Percentiles rank a stretch among this genome's conserved stretches.
phyloP scores from a whole-genome alignment of 1,140 invertebrate genomes.

The Battus philenor region DNA sequence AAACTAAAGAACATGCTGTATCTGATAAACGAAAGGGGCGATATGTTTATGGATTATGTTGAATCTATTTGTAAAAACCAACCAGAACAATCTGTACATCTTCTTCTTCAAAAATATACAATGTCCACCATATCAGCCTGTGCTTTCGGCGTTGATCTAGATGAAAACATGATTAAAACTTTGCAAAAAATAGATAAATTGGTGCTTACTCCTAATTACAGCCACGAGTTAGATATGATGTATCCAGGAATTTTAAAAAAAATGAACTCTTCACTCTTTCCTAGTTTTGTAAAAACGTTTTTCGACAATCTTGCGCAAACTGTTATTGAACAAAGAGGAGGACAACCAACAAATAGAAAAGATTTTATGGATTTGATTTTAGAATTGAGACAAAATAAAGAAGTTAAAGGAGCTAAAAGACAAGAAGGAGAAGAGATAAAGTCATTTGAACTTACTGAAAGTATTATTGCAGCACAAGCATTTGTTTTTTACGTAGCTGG shows the following conservation, averaged over 20 bases:
- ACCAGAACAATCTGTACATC: conserved; percentile 51
- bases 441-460: conserved; percentile 31
- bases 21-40: conserved; percentile 42
- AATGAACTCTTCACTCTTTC: conserved; percentile 32
- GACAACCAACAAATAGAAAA: conserved; percentile 5
- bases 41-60: conserved; percentile 44
- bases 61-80: conserved; percentile 16
- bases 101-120: conserved; percentile 55
- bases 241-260: conserved; percentile 35
- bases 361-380: conserved; percentile 20
- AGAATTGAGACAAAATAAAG: conserved; percentile 8
- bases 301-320: conserved; percentile 28
- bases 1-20: conserved; percentile 78
- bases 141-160: conserved; percentile 77
- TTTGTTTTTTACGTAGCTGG: conserved; percentile 54
- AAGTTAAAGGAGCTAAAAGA: conserved; percentile 17
- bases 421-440: conserved; percentile 10
- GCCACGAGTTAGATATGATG: conserved; percentile 36
- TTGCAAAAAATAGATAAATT: conserved; percentile 27
- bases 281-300: conserved; percentile 24
- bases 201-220: conserved; percentile 18
- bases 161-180: conserved; percentile 30
- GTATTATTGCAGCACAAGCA: conserved; percentile 49
- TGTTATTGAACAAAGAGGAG: conserved; percentile 9
- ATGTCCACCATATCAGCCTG: conserved; percentile 74